Conservation (phyloP, 1,140 invertebrate species). For the Listronotus oregonensis region DNA sequence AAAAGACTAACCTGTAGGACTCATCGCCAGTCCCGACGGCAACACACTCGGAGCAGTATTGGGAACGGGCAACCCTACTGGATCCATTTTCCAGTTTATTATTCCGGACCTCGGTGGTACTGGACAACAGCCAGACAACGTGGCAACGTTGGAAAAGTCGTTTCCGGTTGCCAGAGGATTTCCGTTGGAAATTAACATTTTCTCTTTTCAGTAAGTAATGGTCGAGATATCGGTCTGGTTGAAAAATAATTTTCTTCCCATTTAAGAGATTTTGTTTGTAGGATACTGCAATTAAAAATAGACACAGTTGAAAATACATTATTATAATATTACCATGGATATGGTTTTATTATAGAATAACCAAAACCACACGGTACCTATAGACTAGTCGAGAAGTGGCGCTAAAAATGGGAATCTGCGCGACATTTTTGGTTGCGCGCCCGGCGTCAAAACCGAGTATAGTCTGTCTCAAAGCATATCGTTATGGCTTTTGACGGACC, state of each 20-base stretch:
- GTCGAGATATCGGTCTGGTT: background rate
- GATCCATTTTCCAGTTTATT: slow-evolving; percentile 57
- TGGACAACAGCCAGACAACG: slow-evolving; percentile 54
- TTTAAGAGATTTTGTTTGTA: background rate
- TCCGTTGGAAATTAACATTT: slow-evolving; percentile 56
- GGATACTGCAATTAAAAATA: no score
- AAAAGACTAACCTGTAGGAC: slow-evolving; percentile 50
- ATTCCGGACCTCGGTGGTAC: slow-evolving; percentile 50
- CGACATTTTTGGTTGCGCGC: no score
- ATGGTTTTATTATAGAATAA: no score
- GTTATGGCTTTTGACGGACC: no score
- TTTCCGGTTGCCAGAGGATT: slow-evolving; percentile 48
- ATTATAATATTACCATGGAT: no score
- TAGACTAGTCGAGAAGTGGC: no score
- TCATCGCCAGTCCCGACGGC: slow-evolving; percentile 48
- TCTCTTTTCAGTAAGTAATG: slow-evolving; percentile 14
- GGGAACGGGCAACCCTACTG: slow-evolving; percentile 51
- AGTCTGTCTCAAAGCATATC: no score
- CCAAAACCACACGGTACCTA: no score
- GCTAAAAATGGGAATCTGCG: no score
- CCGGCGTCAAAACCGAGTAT: no score
- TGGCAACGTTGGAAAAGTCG: slow-evolving; percentile 54
- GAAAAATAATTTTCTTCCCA: slow-evolving; percentile 3
- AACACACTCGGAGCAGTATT: slow-evolving; percentile 51
- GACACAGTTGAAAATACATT: no score